Evolutionary conservation across 2,888 invertebrate genomes (phyloP).

Genomic region (Eutolmus rufibarbis): DNA sequence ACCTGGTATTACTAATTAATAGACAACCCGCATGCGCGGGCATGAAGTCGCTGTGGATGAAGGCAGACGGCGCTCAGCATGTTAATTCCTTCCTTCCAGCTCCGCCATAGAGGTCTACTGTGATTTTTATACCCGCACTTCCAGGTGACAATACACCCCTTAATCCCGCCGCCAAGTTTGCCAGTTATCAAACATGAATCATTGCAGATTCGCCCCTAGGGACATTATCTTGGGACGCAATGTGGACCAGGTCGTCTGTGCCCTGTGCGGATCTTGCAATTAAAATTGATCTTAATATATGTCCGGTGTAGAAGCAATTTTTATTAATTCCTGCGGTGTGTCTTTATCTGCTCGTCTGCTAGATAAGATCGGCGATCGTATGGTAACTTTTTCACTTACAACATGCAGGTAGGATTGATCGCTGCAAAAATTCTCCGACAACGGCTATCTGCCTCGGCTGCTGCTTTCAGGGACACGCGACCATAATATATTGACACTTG

Average conservation of each 20-base stretch:
- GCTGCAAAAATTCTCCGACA: neutral
- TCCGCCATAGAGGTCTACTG: neutral
- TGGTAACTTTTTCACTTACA: neutral
- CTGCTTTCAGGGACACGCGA: conserved; percentile 39
- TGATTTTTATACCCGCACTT: conserved; percentile 39
- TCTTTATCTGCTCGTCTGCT: conserved; percentile 14
- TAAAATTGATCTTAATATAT: conserved; percentile 17
- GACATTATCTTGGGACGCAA: neutral
- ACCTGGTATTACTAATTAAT: conserved; percentile 49
- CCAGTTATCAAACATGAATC: conserved; percentile 24
- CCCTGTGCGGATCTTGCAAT: neutral
- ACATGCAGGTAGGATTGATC: conserved; percentile 19
- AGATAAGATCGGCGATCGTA: conserved; percentile 35
- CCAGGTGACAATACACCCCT: conserved; percentile 20
- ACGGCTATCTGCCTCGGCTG: neutral
- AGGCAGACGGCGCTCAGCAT: conserved; percentile 35
- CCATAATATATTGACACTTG: conserved; percentile 39
- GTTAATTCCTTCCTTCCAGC: conserved; percentile 32
- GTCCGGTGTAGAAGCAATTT: neutral
- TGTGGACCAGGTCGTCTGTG: neutral
- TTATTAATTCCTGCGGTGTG: conserved; percentile 31
- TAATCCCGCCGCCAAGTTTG: neutral
- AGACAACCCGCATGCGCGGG: conserved; percentile 47
- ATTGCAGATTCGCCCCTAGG: neutral
- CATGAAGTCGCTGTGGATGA: conserved; percentile 41